These are phyloP conservation scores for Lacanobia wlatinum DNA, from an alignment of 2,888 invertebrate species.

Conservation along the genomic window DNA sequence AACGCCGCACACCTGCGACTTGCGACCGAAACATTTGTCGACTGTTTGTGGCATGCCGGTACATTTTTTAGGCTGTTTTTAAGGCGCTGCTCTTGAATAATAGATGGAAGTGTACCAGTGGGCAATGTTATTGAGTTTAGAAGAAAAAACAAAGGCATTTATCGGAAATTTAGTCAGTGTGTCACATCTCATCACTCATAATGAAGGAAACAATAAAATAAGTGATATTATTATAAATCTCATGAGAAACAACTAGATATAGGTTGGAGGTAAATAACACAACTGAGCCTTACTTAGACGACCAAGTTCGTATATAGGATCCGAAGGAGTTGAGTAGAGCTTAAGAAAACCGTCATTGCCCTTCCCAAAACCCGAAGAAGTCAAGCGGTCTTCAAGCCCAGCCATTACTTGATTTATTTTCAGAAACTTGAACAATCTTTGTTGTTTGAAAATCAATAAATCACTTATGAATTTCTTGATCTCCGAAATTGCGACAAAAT, in stretches of 20 bases:
- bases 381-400: no score
- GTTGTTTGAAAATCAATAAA: not conserved
- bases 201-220: not conserved
- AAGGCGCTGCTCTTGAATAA: not conserved
- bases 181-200: not conserved
- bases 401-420: no score
- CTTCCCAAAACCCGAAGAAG: no score
- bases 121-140: not conserved
- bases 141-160: not conserved
- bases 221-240: no score
- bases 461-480: not conserved
- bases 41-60: conserved; percentile 26
- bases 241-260: no score
- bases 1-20: conserved; percentile 67
- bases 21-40: conserved; percentile 67
- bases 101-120: not conserved
- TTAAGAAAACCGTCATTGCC: no score
- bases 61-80: conserved; percentile 1
- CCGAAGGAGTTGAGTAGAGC: no score
- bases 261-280: no score
- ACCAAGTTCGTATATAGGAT: no score
- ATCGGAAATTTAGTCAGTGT: not conserved
- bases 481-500: conserved; percentile 41
- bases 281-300: no score
- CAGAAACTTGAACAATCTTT: no score